Evolutionary conservation across 2,113 vertebrate species (phyloP).

Genomic region (Zosterops japonicus): DNA sequence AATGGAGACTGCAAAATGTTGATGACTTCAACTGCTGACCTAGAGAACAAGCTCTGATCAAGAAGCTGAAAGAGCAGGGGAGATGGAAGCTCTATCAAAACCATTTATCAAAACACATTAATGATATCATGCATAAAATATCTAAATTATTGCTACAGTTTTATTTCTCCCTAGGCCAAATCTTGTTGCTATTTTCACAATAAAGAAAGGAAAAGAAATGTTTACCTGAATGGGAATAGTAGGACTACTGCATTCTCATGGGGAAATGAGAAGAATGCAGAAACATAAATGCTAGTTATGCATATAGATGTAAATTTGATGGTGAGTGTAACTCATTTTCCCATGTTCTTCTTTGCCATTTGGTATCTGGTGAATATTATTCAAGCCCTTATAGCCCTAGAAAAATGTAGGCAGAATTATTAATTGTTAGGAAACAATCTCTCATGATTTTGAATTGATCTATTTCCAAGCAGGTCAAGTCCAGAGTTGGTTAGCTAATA

Average conservation of each 20-base stretch:
- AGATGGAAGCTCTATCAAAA: neutral
- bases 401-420: neutral
- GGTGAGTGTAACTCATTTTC: slow-evolving; percentile 26
- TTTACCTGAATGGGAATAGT: slow-evolving; percentile 34
- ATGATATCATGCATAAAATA: neutral
- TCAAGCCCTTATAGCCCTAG: neutral
- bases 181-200: neutral
- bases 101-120: neutral
- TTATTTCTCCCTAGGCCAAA: neutral
- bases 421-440: neutral
- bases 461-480: neutral
- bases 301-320: slow-evolving; percentile 44
- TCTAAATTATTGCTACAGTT: neutral
- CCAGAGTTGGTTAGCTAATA: neutral
- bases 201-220: neutral
- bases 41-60: neutral
- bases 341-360: neutral
- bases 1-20: neutral
- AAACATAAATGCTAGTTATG: slow-evolving; percentile 21
- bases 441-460: neutral
- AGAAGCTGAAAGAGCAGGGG: neutral
- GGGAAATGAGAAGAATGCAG: neutral
- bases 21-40: neutral
- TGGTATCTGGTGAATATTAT: neutral
- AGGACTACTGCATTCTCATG: slow-evolving; percentile 34